Base-by-base conservation (phyloP, 2,113 vertebrate genomes). In the Oxyura jamaicensis region DNA sequence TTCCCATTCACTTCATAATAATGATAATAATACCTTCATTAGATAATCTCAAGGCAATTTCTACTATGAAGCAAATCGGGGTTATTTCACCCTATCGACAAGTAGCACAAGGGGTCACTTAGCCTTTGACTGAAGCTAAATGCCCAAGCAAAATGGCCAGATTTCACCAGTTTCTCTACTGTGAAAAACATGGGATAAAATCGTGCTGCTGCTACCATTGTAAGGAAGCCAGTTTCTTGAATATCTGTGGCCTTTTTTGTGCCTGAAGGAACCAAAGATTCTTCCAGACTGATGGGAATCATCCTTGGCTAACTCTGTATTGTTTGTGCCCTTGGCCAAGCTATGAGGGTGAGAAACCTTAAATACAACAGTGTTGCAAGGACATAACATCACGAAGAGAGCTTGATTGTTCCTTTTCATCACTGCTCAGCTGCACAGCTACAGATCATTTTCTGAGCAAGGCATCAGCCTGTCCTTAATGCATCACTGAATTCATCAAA, bases 41-140 rank as follows among this genome's bases (percentile, higher is more conserved):
- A 96, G 71, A 96, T 85, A 95, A 95, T 96, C 88, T 95, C 86
- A 92, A 95, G 91, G 83, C 92, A 92, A 87, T 89, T 91, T 96
- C 50, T 93, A 66, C 77, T 91, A 66, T 92, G 83, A 93, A 91
- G 80, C 31, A 96, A 96, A 93, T 94, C 94, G 88, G 59, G 81
- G 83, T 91, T 96, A 83, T 96, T 89, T 93, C 80, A 89, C 81
- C 71, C 83, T 82, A 92, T 91, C 62, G 56, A 92, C 86, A 93
- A 82, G 88, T 89, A 94, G 39, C 81, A 91, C 62, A 50, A 88
- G 23, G 74, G 92, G 93, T 96, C 93, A 86, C 68, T 95, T 92
- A 95, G 92, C 90, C 83, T 92, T 96, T 90, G 81, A 77, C 82
- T 80, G 55, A 85, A 92, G 81, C 36, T 95, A 95, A 95, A 93